phyloP scores from a whole-genome alignment of 2,797 vertebrate genomes.

The Mallotus villosus region DNA sequence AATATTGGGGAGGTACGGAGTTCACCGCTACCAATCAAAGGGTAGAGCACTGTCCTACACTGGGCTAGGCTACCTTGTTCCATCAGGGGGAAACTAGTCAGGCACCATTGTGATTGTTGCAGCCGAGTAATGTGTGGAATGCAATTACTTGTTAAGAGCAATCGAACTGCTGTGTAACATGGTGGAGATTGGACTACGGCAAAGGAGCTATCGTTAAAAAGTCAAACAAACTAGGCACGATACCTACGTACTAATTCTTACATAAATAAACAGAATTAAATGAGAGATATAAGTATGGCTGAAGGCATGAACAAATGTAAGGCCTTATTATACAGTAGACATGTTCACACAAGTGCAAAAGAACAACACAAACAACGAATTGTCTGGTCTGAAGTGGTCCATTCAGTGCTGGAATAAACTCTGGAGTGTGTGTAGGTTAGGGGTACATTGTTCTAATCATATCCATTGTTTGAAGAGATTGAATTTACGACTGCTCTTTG shows the following conservation, averaged over 20 bases:
- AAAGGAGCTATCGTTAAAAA: conserved; percentile 37
- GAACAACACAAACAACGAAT: conserved; percentile 36
- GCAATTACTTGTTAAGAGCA: conserved; percentile 60
- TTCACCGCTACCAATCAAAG: conserved; percentile 47
- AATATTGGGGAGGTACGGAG: conserved; percentile 50
- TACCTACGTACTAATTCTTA: conserved; percentile 43
- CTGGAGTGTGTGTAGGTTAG: conserved; percentile 73
- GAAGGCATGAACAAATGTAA: conserved; percentile 82
- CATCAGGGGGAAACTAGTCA: conserved; percentile 66
- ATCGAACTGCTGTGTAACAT: conserved; percentile 52
- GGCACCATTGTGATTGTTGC: conserved; percentile 80
- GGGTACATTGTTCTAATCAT: conserved; percentile 56
- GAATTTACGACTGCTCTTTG: conserved; percentile 82
- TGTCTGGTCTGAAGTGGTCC: conserved; percentile 72
- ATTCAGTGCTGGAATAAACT: conserved; percentile 68
- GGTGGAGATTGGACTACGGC: conserved; percentile 47
- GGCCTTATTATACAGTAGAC: conserved; percentile 79
- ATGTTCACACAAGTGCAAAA: conserved; percentile 78
- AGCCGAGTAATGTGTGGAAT: conserved; percentile 75
- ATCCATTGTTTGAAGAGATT: conserved; percentile 58
- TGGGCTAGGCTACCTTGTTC: conserved; percentile 59
- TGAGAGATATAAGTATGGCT: conserved; percentile 18
- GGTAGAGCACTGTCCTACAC: conserved; percentile 60
- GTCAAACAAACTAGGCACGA: conserved; percentile 60
- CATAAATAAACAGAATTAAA: conserved; percentile 7